Conservation (phyloP, 2,797 vertebrate species). For the Phalloptychus januarius region DNA sequence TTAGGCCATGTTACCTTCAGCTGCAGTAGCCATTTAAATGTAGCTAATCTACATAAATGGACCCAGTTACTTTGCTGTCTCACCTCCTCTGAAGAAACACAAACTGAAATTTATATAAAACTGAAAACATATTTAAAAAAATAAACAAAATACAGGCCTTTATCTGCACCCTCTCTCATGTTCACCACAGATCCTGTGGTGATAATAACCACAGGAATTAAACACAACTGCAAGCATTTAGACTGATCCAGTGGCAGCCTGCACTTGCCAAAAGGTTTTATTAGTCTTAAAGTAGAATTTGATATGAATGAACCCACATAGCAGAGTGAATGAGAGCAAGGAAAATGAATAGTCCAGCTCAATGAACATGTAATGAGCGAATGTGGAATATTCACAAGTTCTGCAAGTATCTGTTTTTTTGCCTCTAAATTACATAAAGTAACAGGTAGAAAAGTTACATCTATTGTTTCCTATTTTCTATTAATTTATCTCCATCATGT, state of each 20-base stretch:
- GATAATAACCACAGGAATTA: slow-evolving; percentile 53
- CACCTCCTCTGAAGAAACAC: slow-evolving; percentile 8
- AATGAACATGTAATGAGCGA: not conserved
- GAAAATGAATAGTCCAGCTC: not conserved
- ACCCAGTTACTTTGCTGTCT: slow-evolving; percentile 13
- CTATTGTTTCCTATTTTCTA: not conserved
- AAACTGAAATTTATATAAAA: slow-evolving; percentile 14
- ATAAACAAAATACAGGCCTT: slow-evolving; percentile 29
- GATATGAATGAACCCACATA: slow-evolving; percentile 32
- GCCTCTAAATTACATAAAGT: not conserved
- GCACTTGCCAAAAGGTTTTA: slow-evolving; percentile 24
- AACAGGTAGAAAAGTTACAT: not conserved
- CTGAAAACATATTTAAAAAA: slow-evolving; percentile 2
- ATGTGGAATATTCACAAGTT: not conserved
- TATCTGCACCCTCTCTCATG: slow-evolving; percentile 7
- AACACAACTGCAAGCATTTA: slow-evolving; percentile 46
- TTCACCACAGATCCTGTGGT: slow-evolving; percentile 7
- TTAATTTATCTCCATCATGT: too few species aligned
- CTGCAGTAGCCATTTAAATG: slow-evolving; percentile 14
- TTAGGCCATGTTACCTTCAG: slow-evolving; percentile 13
- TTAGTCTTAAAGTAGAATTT: slow-evolving; percentile 46
- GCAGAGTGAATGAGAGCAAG: slow-evolving; percentile 32
- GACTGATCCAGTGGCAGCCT: slow-evolving; percentile 32
- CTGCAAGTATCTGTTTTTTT: not conserved
- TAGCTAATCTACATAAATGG: slow-evolving; percentile 25